A percentile compares a stretch with the other conserved stretches of the same genome.
These are phyloP conservation scores for Stichodactyla helianthus DNA, from an alignment of 64 coral and sea anemone species.

Conservation along the genomic window DNA sequence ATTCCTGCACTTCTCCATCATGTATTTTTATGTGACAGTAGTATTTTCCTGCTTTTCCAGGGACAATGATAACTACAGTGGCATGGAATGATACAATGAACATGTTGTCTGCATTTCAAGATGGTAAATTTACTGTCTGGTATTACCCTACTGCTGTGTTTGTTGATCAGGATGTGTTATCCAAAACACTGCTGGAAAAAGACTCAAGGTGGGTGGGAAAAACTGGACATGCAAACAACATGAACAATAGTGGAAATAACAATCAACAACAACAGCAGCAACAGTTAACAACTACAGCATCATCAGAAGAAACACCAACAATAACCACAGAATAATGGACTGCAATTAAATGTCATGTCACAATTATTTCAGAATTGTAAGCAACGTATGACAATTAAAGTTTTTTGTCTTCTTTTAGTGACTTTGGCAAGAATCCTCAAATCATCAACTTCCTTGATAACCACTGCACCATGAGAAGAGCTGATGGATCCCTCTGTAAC, in stretches of 20 bases:
- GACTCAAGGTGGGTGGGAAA: slow-evolving; percentile 56
- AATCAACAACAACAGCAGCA: not conserved
- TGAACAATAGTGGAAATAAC: not conserved
- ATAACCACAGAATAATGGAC: not conserved
- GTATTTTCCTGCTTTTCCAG: not conserved
- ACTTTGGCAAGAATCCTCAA: slow-evolving; percentile 98
- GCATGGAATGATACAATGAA: slow-evolving; percentile 78
- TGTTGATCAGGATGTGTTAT: slow-evolving; percentile 64
- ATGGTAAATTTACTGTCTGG: slow-evolving; percentile 80
- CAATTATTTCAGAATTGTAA: not conserved
- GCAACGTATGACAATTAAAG: not conserved
- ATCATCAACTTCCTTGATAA: slow-evolving; percentile 94
- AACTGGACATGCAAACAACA: not conserved
- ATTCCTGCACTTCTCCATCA: no score
- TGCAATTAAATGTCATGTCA: not conserved
- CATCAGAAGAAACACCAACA: not conserved
- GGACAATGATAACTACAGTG: slow-evolving; percentile 76
- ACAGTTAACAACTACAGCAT: no score
- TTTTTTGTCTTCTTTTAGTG: slow-evolving; percentile 37
- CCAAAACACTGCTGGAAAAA: slow-evolving; percentile 71
- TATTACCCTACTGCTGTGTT: slow-evolving; percentile 75
- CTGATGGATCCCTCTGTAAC: slow-evolving; percentile 88
- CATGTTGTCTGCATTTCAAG: slow-evolving; percentile 75
- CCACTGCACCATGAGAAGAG: slow-evolving; percentile 91
- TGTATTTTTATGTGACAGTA: no score